A percentile compares a stretch with the other conserved stretches of the same genome.
phyloP scores from a whole-genome alignment of 2,797 vertebrate genomes.

The Argentina silus region DNA sequence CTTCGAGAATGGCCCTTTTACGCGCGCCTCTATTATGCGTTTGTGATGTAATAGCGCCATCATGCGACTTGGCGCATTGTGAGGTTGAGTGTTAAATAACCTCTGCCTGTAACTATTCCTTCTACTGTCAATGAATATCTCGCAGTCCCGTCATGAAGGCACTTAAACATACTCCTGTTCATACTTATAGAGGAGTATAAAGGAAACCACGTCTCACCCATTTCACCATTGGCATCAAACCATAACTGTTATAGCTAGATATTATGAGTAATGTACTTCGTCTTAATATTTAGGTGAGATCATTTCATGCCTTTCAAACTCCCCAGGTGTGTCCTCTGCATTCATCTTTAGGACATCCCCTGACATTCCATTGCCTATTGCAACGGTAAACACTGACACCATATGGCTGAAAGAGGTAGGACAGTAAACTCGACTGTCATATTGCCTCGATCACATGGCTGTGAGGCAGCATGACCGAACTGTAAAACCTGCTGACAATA shows the following conservation, averaged over 20 bases:
- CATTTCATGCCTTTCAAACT: neutral
- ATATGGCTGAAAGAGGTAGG: conserved; percentile 48
- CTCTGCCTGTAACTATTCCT: no score
- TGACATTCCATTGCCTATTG: conserved; percentile 19
- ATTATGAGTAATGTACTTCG: neutral
- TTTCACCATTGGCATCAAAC: no score
- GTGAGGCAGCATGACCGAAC: neutral
- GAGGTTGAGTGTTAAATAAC: neutral
- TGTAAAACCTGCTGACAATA: neutral
- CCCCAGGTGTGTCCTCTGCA: neutral
- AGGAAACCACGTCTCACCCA: no score
- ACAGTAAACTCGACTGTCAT: neutral
- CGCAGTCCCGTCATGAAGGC: no score
- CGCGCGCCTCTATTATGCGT: neutral
- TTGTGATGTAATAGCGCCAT: conserved; percentile 58
- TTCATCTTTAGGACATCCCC: conserved; percentile 16
- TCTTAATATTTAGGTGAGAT: neutral
- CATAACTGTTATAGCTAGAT: neutral
- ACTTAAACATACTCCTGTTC: no score
- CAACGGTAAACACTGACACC: conserved; percentile 68
- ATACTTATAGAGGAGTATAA: no score
- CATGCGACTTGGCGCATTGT: conserved; percentile 16
- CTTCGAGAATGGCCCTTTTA: neutral
- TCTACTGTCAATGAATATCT: no score
- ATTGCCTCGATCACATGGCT: neutral